Evolutionary conservation across 2,113 vertebrate species (phyloP).

Genomic region (Alosa alosa): DNA sequence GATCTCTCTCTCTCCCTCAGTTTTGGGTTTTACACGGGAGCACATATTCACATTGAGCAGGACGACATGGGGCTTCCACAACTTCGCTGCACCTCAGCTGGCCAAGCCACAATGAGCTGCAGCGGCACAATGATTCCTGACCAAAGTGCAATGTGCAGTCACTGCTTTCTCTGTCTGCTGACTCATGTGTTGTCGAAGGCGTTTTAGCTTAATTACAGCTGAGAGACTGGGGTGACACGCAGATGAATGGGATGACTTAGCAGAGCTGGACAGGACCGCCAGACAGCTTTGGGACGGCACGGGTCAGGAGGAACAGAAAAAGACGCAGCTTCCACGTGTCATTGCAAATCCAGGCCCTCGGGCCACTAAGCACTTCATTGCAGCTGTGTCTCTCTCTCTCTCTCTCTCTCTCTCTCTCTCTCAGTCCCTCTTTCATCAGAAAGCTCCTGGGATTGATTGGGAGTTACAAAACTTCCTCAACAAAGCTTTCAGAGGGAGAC

Average conservation of each 20-base stretch:
- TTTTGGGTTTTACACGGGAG: neutral
- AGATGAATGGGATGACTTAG: constrained; percentile 6
- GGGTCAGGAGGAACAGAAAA: neutral
- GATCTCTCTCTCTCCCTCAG: neutral
- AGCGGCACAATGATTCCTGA: neutral
- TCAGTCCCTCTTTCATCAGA: constrained; percentile 27
- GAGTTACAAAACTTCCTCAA: neutral
- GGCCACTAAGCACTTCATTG: constrained; percentile 19
- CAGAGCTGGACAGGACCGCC: neutral
- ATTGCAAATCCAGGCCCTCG: constrained; percentile 17
- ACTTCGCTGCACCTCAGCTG: neutral
- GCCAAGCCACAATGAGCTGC: neutral
- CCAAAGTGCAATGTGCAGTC: constrained; percentile 11
- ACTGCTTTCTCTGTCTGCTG: constrained; percentile 9
- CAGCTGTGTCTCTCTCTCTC: constrained; percentile 24
- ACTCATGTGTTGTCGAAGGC: constrained; percentile 5
- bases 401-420: constrained; percentile 32
- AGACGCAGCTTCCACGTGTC: neutral
- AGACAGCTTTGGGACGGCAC: neutral
- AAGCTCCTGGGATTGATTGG: neutral
- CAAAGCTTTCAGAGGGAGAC: neutral
- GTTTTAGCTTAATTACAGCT: constrained; percentile 14
- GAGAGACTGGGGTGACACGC: neutral
- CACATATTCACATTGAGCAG: neutral
- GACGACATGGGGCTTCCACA: neutral